These are phyloP conservation scores for Cydia pomonella DNA, from an alignment of 1,140 invertebrate species.

Conservation along the genomic window DNA sequence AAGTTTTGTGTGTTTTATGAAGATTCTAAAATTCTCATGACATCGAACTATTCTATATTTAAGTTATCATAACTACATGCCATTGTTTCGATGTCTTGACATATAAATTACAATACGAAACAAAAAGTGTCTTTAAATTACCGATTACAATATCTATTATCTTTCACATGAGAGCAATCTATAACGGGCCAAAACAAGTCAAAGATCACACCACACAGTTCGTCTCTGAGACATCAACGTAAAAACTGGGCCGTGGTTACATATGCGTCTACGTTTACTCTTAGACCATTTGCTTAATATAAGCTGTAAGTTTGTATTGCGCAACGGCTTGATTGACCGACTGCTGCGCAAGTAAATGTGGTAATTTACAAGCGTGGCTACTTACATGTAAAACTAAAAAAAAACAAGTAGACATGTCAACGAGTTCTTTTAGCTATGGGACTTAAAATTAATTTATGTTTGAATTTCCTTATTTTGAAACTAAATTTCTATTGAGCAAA, in stretches of 20 bases:
- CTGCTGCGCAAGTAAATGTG: constrained; percentile 15
- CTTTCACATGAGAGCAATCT: constrained; percentile 1
- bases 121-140: constrained; percentile 2
- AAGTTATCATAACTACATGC: background rate
- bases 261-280: constrained; percentile 24
- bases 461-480: no score
- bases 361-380: constrained; percentile 20
- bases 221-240: constrained; percentile 33
- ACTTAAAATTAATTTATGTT: no score
- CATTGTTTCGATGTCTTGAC: background rate
- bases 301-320: constrained; percentile 11
- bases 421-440: no score
- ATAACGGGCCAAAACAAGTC: constrained; percentile 23
- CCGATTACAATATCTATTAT: constrained; percentile 8
- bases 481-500: no score
- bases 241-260: constrained; percentile 34
- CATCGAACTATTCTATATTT: background rate
- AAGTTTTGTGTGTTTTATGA: no score
- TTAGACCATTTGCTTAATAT: constrained; percentile 28
- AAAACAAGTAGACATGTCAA: background rate
- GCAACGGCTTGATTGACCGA: constrained; percentile 21
- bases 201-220: constrained; percentile 37
- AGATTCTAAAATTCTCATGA: background rate
- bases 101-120: background rate
- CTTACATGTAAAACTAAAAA: constrained; percentile 12